Percentiles rank a stretch among this genome's conserved stretches.
phyloP scores from a whole-genome alignment of 2,797 vertebrate genomes.

The Pseudomugil tenellus region DNA sequence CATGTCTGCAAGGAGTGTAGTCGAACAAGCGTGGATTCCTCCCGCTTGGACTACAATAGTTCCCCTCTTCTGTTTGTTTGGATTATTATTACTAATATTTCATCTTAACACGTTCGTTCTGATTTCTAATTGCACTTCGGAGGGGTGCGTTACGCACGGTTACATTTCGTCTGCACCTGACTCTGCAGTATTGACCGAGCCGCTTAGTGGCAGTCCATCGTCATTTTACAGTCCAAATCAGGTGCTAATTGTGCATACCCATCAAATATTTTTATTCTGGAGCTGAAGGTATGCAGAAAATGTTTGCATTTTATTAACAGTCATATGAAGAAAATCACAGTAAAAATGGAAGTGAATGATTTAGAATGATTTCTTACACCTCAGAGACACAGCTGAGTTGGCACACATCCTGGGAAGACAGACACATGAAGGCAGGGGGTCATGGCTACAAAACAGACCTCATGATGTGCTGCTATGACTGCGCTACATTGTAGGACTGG shows the following conservation, averaged over 20 bases:
- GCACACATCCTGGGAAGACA: neutral
- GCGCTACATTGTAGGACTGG: conserved; percentile 7
- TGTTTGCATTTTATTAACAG: neutral
- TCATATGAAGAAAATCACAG: neutral
- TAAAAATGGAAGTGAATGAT: neutral
- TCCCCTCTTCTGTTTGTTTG: neutral
- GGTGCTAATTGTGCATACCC: conserved; percentile 25
- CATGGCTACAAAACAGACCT: conserved; percentile 16
- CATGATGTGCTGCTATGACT: conserved; percentile 25
- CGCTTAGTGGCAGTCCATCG: conserved; percentile 26
- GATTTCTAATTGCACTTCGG: neutral
- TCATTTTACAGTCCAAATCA: conserved; percentile 18
- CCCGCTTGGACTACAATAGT: neutral
- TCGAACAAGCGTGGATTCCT: neutral
- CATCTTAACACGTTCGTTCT: conserved; percentile 7
- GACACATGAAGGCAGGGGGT: conserved; percentile 5
- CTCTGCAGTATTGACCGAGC: conserved; percentile 40
- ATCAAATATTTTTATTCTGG: neutral
- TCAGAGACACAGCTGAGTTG: conserved; percentile 13
- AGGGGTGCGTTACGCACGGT: conserved; percentile 66
- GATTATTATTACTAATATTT: neutral
- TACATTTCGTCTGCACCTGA: conserved; percentile 56
- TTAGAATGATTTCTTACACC: conserved; percentile 9
- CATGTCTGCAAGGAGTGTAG: neutral
- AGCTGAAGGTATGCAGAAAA: neutral